phyloP scores from a whole-genome alignment of 2,888 invertebrate genomes.

The Nomada ferruginata region DNA sequence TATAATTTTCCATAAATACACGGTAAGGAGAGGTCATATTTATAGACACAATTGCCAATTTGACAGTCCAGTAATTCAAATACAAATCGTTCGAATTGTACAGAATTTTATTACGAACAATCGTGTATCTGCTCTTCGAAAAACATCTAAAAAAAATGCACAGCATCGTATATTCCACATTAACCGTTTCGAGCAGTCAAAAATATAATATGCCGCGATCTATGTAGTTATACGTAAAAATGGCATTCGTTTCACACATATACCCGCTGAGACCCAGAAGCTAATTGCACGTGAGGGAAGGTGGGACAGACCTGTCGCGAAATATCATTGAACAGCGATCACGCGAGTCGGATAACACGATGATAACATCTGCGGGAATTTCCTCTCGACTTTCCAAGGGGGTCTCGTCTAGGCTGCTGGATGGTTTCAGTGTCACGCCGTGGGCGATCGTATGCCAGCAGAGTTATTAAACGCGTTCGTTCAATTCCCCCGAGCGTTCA shows the following conservation, averaged over 20 bases:
- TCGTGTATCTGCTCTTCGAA: too few species aligned
- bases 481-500: constrained; percentile 77
- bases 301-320: constrained; percentile 5
- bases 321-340: constrained; percentile 30
- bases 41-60: too few species aligned
- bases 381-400: constrained; percentile 40
- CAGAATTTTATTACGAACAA: too few species aligned
- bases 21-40: too few species aligned
- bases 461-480: constrained; percentile 79
- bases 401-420: constrained; percentile 35
- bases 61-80: too few species aligned
- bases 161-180: neutral
- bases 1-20: too few species aligned
- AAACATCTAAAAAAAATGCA: neutral
- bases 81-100: too few species aligned
- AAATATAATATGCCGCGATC: neutral
- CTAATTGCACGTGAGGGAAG: constrained; percentile 28
- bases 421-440: constrained; percentile 66
- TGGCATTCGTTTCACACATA: neutral
- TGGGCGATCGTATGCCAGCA: constrained; percentile 68
- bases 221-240: too few species aligned
- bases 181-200: neutral
- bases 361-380: constrained; percentile 44
- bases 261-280: neutral
- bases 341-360: constrained; percentile 14